Percentiles rank a stretch among this genome's conserved stretches.
These are phyloP conservation scores for Coryphaenoides rupestris DNA, from an alignment of 2,113 vertebrate genomes.

Conservation along the genomic window DNA sequence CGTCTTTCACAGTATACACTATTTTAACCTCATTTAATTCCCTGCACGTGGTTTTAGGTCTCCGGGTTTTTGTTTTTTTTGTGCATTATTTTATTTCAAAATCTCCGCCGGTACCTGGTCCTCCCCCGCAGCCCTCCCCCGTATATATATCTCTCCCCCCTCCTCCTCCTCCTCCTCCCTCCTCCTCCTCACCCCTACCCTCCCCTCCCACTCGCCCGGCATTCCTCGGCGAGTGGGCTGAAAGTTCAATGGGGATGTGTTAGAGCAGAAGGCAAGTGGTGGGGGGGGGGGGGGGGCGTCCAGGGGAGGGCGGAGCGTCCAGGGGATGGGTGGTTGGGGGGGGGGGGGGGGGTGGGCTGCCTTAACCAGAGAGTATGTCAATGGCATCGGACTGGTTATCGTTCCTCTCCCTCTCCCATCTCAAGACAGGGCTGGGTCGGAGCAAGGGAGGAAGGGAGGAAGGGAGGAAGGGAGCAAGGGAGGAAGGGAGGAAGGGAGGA, in stretches of 20 bases:
- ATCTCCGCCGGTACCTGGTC: neutral
- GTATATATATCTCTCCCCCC: neutral
- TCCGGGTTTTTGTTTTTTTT: slow-evolving; percentile 9
- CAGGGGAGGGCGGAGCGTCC: no score
- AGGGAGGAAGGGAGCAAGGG: neutral
- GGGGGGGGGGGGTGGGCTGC: no score
- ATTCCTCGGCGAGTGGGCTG: slow-evolving; percentile 73
- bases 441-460: neutral
- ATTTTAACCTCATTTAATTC: no score
- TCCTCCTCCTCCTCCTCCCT: neutral
- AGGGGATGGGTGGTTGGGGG: no score
- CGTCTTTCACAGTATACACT: no score
- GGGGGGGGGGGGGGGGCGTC: no score
- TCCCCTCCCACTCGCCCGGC: slow-evolving; percentile 47
- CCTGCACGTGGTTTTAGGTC: neutral
- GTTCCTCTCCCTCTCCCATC: slow-evolving; percentile 30
- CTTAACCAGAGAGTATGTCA: no score
- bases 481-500: no score
- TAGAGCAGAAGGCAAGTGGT: slow-evolving; percentile 66
- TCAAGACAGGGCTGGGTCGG: slow-evolving; percentile 15
- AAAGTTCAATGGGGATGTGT: slow-evolving; percentile 71
- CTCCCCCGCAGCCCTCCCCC: slow-evolving; percentile 8
- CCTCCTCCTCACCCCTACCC: slow-evolving; percentile 17
- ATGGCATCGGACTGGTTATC: no score
- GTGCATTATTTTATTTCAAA: slow-evolving; percentile 15